Evolutionary conservation across 2,888 invertebrate genomes (phyloP), one percentile per base, ranked within the genome.

Genomic region (Syrphus vitripennis): DNA sequence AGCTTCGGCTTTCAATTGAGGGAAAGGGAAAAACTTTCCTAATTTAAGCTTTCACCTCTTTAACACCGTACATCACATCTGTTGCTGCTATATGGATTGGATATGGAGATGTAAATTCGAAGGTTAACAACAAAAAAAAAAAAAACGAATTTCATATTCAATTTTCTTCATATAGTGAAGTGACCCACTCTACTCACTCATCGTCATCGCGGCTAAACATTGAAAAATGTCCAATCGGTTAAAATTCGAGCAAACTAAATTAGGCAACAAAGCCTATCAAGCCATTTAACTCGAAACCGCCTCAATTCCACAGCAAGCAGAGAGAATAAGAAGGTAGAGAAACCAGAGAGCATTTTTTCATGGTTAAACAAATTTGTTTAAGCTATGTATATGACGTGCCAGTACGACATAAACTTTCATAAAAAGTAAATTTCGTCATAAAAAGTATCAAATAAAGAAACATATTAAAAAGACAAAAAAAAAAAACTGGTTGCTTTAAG

Each of bases 21-120:
- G 29, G 72, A 83, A 79, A 75, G 79, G 74, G 74, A 78, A 83
- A 78, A 83, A 83, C 82, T 83, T 82, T 82, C 81, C 82, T 76
- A 76, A 40, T 59, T 48, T 12, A 42, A 42, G 37, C 59, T 69
- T 78, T 79, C 67, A 74, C 74, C 37, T 79, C 61, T 77, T 48
- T 55, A 63, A 9, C 42, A 48, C 6, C n/a, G 53, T 5, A 57
- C 3, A 24, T 7, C 9, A 57, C 3, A 24, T 7, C 9, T 9
- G 29, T 19, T 34, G 21, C 16, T 31, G 34, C 19, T 19, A 42
- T 42, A 57, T 24, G 63, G 3, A 16, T n/a, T 26, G 9, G 26
- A 45, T 45, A 21, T 29, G 42, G 55, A 65, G 55, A 65, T 75
- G 63, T 31, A 16, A 65, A 65, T 78, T 50, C 50, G 42, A 78